These are phyloP conservation scores for Hoplodrina blanda DNA, from an alignment of 2,888 invertebrate genomes.

Conservation along the genomic window DNA sequence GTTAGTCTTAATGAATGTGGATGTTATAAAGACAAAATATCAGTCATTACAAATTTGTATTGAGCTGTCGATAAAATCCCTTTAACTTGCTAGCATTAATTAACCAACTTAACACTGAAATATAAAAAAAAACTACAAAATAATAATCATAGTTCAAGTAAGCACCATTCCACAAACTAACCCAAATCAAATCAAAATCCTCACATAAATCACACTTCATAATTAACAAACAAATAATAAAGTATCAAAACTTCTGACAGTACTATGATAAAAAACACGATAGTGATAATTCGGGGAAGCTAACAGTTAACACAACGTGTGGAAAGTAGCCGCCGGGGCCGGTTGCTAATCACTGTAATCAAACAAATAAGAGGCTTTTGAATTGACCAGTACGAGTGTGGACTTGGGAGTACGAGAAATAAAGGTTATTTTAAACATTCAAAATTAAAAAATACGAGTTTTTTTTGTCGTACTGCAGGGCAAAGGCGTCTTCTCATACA, in stretches of 20 bases:
- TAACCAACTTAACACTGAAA: too few relatives aligned
- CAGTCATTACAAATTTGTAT: too few relatives aligned
- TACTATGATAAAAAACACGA: slow-evolving; percentile 20
- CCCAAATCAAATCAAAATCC: background rate
- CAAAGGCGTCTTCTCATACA: background rate
- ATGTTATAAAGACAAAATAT: too few relatives aligned
- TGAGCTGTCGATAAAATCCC: too few relatives aligned
- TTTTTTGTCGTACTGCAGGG: too few relatives aligned
- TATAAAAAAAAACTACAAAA: too few relatives aligned
- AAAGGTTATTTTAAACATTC: background rate
- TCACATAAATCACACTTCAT: background rate
- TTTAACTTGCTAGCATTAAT: too few relatives aligned
- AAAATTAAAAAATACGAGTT: too few relatives aligned
- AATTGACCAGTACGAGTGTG: slow-evolving; percentile 14
- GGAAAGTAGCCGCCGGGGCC: slow-evolving; percentile 69
- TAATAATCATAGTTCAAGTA: too few relatives aligned
- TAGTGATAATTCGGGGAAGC: slow-evolving; percentile 49
- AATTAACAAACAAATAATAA: background rate
- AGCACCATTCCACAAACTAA: too few relatives aligned
- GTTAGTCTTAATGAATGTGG: too few relatives aligned
- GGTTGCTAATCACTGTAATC: slow-evolving; percentile 70
- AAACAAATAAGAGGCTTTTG: slow-evolving; percentile 55
- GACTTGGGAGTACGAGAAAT: slow-evolving; percentile 10
- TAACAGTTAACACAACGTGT: slow-evolving; percentile 62
- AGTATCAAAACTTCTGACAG: background rate